A percentile compares a stretch with the other conserved stretches of the same genome.
phyloP scores from a whole-genome alignment of 1,140 invertebrate species.

The Philaenus spumarius region DNA sequence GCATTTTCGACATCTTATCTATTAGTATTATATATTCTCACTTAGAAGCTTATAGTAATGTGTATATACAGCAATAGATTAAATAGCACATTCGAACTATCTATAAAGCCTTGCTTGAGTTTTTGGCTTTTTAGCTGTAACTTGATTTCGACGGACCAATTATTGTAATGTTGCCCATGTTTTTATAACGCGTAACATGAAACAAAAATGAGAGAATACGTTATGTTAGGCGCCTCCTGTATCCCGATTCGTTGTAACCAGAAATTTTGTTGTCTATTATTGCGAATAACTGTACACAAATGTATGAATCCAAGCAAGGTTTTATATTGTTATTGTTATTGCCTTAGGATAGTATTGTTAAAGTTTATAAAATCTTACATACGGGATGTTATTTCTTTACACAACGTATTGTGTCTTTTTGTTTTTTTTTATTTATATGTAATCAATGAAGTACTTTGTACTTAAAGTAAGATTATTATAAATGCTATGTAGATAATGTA shows the following conservation, averaged over 20 bases:
- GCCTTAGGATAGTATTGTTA: constrained; percentile 21
- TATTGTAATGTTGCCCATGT: not conserved
- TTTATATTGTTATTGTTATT: constrained; percentile 20
- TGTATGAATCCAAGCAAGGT: constrained; percentile 17
- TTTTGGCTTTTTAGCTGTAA: not conserved
- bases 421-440: constrained; percentile 15
- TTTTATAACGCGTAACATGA: not conserved
- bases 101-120: constrained; percentile 13
- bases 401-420: constrained; percentile 16
- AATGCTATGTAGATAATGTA: constrained; percentile 20
- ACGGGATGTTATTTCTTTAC: constrained; percentile 18
- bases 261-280: not conserved
- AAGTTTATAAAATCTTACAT: constrained; percentile 21
- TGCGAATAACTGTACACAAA: not conserved
- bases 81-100: constrained; percentile 13
- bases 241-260: not conserved
- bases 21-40: no score
- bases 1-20: no score
- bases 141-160: not conserved
- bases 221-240: not conserved
- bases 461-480: constrained; percentile 17
- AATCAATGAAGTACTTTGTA: constrained; percentile 12
- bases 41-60: constrained; percentile 17
- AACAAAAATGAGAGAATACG: not conserved
- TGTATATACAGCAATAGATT: constrained; percentile 19